A percentile compares a stretch with the other conserved stretches of the same genome.
phyloP scores from a whole-genome alignment of 2,113 vertebrate species.

The Peromyscus maniculatus region DNA sequence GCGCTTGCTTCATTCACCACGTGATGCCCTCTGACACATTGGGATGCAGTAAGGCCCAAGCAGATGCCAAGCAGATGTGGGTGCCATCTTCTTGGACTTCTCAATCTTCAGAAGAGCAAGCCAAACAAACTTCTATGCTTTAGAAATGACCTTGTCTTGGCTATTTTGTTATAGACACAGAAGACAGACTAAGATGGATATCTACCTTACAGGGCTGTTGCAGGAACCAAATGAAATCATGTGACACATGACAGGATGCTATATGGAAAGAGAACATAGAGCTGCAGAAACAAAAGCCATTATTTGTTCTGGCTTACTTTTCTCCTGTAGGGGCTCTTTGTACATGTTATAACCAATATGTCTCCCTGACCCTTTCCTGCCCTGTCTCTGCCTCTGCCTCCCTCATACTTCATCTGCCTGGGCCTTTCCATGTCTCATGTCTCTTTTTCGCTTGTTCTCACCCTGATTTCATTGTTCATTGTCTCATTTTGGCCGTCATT shows the following conservation, averaged over 20 bases:
- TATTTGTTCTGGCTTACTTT: background rate
- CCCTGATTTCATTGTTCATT: background rate
- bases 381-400: background rate
- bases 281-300: background rate
- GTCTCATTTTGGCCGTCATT: background rate
- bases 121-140: background rate
- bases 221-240: background rate
- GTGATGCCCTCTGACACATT: background rate
- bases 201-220: background rate
- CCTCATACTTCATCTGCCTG: background rate
- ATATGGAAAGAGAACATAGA: background rate
- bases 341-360: background rate
- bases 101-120: background rate
- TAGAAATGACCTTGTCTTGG: background rate
- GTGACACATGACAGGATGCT: background rate
- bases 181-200: background rate
- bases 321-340: background rate
- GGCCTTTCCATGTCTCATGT: background rate
- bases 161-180: background rate
- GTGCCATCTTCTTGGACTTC: background rate
- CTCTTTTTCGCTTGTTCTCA: background rate
- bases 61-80: background rate
- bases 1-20: background rate
- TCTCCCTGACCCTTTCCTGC: background rate
- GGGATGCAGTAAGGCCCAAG: background rate